phyloP scores from a whole-genome alignment of 2,888 invertebrate species.

The Drosophila kokeensis region DNA sequence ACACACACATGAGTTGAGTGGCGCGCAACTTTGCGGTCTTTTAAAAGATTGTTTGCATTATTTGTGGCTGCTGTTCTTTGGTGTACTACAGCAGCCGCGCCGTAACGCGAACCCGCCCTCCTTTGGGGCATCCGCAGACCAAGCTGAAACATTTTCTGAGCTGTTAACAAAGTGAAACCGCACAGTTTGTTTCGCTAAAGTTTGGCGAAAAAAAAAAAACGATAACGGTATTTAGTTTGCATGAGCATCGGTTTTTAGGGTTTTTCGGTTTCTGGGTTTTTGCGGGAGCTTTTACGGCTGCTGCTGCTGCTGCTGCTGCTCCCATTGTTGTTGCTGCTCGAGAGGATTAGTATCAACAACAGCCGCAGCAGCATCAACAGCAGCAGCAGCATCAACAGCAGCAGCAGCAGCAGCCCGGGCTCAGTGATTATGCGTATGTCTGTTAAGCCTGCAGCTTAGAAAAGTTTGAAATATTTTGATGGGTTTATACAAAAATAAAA shows the following conservation, averaged over 20 bases:
- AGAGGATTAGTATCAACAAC: slow-evolving; percentile 44
- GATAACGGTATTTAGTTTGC: slow-evolving; percentile 81
- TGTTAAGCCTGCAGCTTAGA: slow-evolving; percentile 63
- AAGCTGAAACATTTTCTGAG: slow-evolving; percentile 70
- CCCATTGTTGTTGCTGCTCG: slow-evolving; percentile 20
- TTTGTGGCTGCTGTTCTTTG: slow-evolving; percentile 65
- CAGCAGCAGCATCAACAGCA: slow-evolving; percentile 13
- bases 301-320: slow-evolving; percentile 1
- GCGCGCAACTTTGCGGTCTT: slow-evolving; percentile 75
- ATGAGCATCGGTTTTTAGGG: slow-evolving; percentile 72
- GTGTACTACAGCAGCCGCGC: slow-evolving; percentile 4
- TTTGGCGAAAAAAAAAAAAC: slow-evolving; percentile 48
- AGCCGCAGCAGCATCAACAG: slow-evolving; percentile 12
- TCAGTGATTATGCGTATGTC: slow-evolving; percentile 59
- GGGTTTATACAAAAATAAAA: slow-evolving; percentile 37
- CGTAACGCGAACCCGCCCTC: background rate
- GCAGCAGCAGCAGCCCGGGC: slow-evolving; percentile 13
- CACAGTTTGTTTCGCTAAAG: slow-evolving; percentile 76
- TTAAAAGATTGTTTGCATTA: slow-evolving; percentile 82
- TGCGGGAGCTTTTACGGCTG: slow-evolving; percentile 54
- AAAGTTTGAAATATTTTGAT: slow-evolving; percentile 57
- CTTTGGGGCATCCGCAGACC: slow-evolving; percentile 14
- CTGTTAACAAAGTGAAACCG: slow-evolving; percentile 81
- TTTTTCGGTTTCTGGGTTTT: slow-evolving; percentile 62
- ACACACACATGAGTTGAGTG: slow-evolving; percentile 41